phyloP scores from a whole-genome alignment of 2,797 vertebrate genomes.

The Onychomys leucogaster region DNA sequence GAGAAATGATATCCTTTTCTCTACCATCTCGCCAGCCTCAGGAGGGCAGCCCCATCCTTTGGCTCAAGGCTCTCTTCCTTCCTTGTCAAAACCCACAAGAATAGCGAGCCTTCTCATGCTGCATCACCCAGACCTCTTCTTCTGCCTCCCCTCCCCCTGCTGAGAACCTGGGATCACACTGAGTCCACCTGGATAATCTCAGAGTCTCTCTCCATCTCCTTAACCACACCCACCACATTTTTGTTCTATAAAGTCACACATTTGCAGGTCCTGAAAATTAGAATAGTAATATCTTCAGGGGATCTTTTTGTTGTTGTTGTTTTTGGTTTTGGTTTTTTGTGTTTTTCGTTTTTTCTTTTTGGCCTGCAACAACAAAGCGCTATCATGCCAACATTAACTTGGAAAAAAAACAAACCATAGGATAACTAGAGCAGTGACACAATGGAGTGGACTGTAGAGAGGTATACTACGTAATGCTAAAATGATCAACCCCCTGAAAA shows the following conservation, averaged over 20 bases:
- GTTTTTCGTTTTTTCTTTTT: too few species aligned
- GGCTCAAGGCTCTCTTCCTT: background rate
- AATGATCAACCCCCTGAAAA: background rate
- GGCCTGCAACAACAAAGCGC: background rate
- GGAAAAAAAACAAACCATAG: background rate
- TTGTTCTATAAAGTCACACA: background rate
- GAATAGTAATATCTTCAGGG: background rate
- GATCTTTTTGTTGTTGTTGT: too few species aligned
- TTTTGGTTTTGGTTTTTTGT: too few species aligned
- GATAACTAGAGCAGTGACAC: background rate
- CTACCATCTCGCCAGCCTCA: background rate
- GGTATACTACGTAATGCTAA: background rate
- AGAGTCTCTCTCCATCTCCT: background rate
- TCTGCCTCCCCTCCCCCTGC: background rate
- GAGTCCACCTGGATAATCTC: background rate
- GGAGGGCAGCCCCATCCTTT: background rate
- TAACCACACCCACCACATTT: background rate
- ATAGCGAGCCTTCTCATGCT: background rate
- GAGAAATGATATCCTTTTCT: background rate
- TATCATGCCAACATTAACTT: background rate
- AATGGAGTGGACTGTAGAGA: background rate
- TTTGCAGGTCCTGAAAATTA: background rate
- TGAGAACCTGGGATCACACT: background rate
- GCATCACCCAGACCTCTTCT: background rate
- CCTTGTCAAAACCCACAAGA: background rate